Evolutionary conservation across 2,888 invertebrate species (phyloP), one percentile per base, ranked within the genome.

Genomic region (Cheilosia impressa): DNA sequence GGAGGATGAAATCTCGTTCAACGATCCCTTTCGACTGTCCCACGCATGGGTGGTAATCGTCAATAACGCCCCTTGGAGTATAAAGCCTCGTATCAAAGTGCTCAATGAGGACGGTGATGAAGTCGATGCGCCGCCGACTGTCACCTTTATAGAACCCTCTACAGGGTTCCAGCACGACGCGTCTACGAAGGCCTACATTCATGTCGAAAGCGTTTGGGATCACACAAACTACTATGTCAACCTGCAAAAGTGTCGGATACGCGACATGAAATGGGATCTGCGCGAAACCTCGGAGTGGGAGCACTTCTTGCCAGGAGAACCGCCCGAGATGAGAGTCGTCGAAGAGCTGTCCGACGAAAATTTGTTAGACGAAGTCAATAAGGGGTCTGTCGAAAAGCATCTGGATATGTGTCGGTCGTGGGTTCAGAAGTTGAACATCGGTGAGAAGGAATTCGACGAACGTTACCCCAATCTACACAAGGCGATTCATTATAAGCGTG

Each of bases 181-280:
- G 0, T 90, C 93, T 50, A 93, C 94, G 24, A 91, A 93, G 2
- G 93, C 94, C 80, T 98, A 97, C 89, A 94, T 95, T 38, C 94
- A 96, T 0, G 93, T 98, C 4, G 97, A 98, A 89, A 95, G 96
- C 87, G 92, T 98, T 65, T 98, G 98, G 95, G 97, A 98, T 89
- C 93, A 97, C 89, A 93, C 94, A 65, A 98, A 98, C 92, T 98
- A 97, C 91, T 97, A 96, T 93, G 95, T 95, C 0, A 96, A 96
- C 89, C 91, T 95, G 89, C 96, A 96, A 91, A 92, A 92, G 5
- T 93, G 93, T 71, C 87, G 90, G 10, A 93, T 95, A 1, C 91
- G 91, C 7, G 90, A 93, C 0, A 89, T 96, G 4, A 93, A 93
- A 84, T 96, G 95, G 93, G 94, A 96, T 87, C 91, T 97, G 0